A percentile compares a stretch with the other conserved stretches of the same genome.
Conservation (phyloP, 2,797 vertebrate genomes). For the Sciurus carolinensis region DNA sequence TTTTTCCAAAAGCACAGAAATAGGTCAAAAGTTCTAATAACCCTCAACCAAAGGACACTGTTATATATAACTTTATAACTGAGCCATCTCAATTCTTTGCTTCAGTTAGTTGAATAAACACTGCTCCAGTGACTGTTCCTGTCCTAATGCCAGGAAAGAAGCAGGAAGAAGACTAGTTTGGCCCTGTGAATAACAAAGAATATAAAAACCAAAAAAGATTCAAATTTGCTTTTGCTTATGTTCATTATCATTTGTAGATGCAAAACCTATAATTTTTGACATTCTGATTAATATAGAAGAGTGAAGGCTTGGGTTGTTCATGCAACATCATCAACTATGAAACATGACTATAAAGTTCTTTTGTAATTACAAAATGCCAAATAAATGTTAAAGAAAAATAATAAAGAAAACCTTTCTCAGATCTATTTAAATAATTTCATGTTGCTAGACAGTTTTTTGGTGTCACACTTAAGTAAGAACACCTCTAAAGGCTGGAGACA, state of each 20-base stretch:
- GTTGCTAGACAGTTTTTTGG: constrained; percentile 17
- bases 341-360: constrained; percentile 53
- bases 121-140: background rate
- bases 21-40: constrained; percentile 53
- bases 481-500: constrained; percentile 1
- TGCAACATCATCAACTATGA: constrained; percentile 36
- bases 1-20: background rate
- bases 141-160: background rate
- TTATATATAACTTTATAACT: background rate
- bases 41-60: background rate
- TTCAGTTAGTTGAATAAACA: background rate
- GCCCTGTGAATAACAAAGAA: constrained; percentile 1
- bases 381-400: constrained; percentile 51
- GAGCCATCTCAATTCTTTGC: constrained; percentile 11
- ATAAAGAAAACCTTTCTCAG: constrained; percentile 58
- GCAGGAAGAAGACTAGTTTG: background rate
- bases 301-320: constrained; percentile 18
- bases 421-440: constrained; percentile 60
- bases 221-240: constrained; percentile 65
- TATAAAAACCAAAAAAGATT: constrained; percentile 31
- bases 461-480: constrained; percentile 28
- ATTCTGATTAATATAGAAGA: constrained; percentile 59
- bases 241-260: constrained; percentile 27
- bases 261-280: constrained; percentile 52
- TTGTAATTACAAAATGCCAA: constrained; percentile 68